Evolutionary conservation across 2,888 invertebrate species (phyloP).

Genomic region (Neoscelio sp.): DNA sequence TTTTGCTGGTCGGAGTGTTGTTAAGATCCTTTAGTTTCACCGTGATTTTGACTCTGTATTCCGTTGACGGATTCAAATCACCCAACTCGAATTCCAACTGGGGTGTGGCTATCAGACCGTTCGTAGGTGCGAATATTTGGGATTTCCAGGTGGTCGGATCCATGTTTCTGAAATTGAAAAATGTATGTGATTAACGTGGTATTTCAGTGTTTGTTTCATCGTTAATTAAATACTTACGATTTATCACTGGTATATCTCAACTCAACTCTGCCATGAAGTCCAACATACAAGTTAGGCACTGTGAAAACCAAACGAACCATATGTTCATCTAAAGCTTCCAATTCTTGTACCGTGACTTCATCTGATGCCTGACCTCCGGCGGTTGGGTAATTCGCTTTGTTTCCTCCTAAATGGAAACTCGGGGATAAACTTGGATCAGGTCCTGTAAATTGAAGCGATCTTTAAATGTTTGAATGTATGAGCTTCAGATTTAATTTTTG

Average conservation of each 20-base stretch:
- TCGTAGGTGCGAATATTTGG: constrained; percentile 94
- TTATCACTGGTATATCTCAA: constrained; percentile 91
- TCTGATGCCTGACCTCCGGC: constrained; percentile 72
- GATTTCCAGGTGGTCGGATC: constrained; percentile 91
- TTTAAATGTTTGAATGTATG: background rate
- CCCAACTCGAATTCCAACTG: constrained; percentile 93
- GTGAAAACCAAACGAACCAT: constrained; percentile 93
- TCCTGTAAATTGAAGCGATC: constrained; percentile 16
- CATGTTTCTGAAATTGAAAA: constrained; percentile 83
- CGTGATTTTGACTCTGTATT: constrained; percentile 92
- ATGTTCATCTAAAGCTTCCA: constrained; percentile 91
- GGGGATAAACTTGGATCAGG: constrained; percentile 8
- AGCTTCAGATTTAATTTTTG: background rate
- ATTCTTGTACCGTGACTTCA: constrained; percentile 85
- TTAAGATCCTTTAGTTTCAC: constrained; percentile 90
- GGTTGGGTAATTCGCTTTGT: constrained; percentile 67
- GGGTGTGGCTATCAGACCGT: constrained; percentile 93
- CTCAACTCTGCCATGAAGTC: constrained; percentile 94
- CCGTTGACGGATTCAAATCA: constrained; percentile 90
- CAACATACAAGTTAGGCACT: constrained; percentile 92
- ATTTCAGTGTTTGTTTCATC: background rate
- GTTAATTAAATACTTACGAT: constrained; percentile 84
- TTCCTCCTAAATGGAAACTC: constrained; percentile 71
- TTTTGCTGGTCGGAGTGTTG: constrained; percentile 90
- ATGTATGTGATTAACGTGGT: background rate